Conservation (phyloP, 2,797 vertebrate genomes). For the Trachurus trachurus region DNA sequence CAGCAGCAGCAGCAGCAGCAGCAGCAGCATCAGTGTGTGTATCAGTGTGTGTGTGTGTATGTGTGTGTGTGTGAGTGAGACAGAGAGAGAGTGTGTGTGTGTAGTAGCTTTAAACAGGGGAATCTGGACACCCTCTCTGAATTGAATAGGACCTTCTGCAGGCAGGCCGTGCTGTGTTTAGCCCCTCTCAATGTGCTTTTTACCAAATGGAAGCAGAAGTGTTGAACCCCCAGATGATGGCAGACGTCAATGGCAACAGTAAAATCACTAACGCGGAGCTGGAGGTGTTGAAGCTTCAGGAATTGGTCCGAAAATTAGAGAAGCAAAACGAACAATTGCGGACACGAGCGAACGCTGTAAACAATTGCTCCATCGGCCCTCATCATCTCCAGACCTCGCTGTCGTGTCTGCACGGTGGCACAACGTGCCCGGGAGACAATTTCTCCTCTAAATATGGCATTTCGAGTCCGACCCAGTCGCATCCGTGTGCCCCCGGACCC, state of each 20-base stretch:
- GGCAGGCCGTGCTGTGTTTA: slow-evolving; percentile 65
- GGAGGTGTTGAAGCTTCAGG: slow-evolving; percentile 97
- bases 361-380: slow-evolving; percentile 83
- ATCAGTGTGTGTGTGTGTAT: slow-evolving; percentile 18
- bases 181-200: slow-evolving; percentile 71
- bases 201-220: slow-evolving; percentile 87
- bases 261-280: slow-evolving; percentile 91
- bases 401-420: slow-evolving; percentile 67
- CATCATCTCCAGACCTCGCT: slow-evolving; percentile 79
- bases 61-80: slow-evolving; percentile 19
- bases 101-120: slow-evolving; percentile 51
- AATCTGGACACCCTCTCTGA: slow-evolving; percentile 72
- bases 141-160: slow-evolving; percentile 66
- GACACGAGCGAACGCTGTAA: slow-evolving; percentile 89
- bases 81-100: background rate
- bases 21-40: slow-evolving; percentile 57
- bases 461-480: slow-evolving; percentile 84
- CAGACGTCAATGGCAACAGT: slow-evolving; percentile 91
- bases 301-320: slow-evolving; percentile 95
- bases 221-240: slow-evolving; percentile 89
- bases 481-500: slow-evolving; percentile 55
- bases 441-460: slow-evolving; percentile 77
- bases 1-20: slow-evolving; percentile 56
- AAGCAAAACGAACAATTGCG: slow-evolving; percentile 96
- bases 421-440: slow-evolving; percentile 48